Base-by-base conservation (phyloP, 2,797 vertebrate genomes). In the Cirrhinus mrigala region DNA sequence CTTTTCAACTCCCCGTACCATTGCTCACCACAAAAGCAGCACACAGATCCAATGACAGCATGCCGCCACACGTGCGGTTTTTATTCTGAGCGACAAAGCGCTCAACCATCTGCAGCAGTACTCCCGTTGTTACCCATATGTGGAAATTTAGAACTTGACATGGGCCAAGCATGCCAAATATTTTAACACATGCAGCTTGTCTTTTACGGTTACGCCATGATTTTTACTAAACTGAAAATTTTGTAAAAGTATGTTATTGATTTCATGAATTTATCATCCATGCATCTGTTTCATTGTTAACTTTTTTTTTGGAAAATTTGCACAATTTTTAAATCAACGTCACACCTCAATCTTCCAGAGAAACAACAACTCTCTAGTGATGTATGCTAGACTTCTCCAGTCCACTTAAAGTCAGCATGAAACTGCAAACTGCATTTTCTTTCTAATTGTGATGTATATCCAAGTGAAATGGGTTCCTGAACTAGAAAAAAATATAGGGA, bases 11-110 rank as follows among this genome's bases (percentile, higher is more conserved):
- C 78, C 44, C n/a, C 46, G 27, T 78, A 40, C 83, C 40, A 54
- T 64, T 82, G 56, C 81, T 75, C 33, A 84, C 66, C 62, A 79
- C 16, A 68, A 80, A 82, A 70, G 46, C 50, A 85, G 75, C 48
- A 48, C 76, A 64, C 29, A 60, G 52, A 48, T 14, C 20, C 82
- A 86, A 87, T 69, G 64, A 77, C 75, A 81, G 80, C 48, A 81
- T 73, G 76, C 60, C 18, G 29, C 33, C 75, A 66, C 81, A 74
- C 10, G 56, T 83, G 60, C 64, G 54, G 20, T 29, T 79, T 85
- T 84, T 77, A 81, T 83, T 81, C 33, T 2, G 62, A 84, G 29
- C 18, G 1, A 77, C 73, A 84, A 84, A 77, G 29, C 33, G 1
- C n/a, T 22, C 10, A 6, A 64, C 18, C 24, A n/a, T 74, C 81